Percentiles rank a stretch among this genome's conserved stretches.
Evolutionary conservation across 2,888 invertebrate species (phyloP).

Genomic region (Alentia gelatinosa): DNA sequence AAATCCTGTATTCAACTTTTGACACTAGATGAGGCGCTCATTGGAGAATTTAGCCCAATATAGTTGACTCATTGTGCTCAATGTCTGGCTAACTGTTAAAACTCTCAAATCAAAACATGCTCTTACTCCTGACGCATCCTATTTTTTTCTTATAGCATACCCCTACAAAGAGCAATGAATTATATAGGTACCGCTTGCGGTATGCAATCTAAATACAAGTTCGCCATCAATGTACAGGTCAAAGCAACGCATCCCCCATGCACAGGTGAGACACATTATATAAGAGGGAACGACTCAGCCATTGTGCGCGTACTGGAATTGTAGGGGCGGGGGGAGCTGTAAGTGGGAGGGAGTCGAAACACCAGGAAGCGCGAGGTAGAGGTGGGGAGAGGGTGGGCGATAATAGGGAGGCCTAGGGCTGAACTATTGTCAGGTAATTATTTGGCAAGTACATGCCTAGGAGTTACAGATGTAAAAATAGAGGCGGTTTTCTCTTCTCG

Average conservation of each 20-base stretch:
- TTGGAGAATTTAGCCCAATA: too few relatives aligned
- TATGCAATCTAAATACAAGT: not conserved
- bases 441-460: not conserved
- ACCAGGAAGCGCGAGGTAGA: not conserved
- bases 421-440: not conserved
- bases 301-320: not conserved
- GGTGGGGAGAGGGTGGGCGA: not conserved
- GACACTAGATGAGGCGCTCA: too few relatives aligned
- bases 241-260: not conserved
- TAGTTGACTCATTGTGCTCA: too few relatives aligned
- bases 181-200: not conserved
- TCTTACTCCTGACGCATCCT: too few relatives aligned
- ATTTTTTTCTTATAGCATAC: too few relatives aligned
- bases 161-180: too few relatives aligned
- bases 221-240: not conserved
- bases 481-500: too few relatives aligned
- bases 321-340: not conserved
- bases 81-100: too few relatives aligned
- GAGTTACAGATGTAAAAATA: too few relatives aligned
- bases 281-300: not conserved
- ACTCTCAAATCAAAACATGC: too few relatives aligned
- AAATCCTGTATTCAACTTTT: too few relatives aligned
- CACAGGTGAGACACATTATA: not conserved
- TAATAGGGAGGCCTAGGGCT: not conserved
- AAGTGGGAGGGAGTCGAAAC: not conserved